Conservation (phyloP, 2,113 vertebrate genomes). For the Bothrops jararaca region DNA sequence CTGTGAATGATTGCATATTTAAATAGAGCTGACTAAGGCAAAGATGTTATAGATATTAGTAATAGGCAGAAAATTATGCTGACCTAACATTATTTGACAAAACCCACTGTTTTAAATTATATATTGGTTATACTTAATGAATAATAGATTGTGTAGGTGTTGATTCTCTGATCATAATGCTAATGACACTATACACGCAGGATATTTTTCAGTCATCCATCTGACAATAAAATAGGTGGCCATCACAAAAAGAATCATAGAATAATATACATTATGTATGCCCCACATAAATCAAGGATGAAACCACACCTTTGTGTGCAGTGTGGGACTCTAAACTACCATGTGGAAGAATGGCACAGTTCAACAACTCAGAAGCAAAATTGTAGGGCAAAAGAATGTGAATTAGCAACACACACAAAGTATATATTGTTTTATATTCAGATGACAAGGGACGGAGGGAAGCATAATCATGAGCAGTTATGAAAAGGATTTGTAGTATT, state of each 20-base stretch:
- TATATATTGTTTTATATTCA: not conserved
- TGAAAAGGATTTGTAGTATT: not conserved
- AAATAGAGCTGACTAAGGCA: constrained; percentile 99
- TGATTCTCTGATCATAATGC: constrained; percentile 88
- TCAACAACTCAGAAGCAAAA: not conserved
- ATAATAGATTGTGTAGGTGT: constrained; percentile 99
- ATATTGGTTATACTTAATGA: constrained; percentile 99
- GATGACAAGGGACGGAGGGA: not conserved
- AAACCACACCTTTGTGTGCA: not conserved
- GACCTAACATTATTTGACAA: constrained; percentile 99
- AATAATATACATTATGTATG: not conserved
- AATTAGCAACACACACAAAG: not conserved
- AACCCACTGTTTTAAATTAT: constrained; percentile 99
- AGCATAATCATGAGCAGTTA: not conserved
- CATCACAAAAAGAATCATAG: constrained; percentile 36
- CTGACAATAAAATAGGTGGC: constrained; percentile 73
- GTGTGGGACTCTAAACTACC: not conserved
- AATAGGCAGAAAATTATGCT: constrained; percentile 99
- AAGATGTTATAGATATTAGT: constrained; percentile 99
- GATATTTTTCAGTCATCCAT: constrained; percentile 73
- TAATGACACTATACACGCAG: constrained; percentile 79
- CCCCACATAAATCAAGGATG: not conserved
- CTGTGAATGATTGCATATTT: constrained; percentile 99
- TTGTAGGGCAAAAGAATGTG: not conserved
- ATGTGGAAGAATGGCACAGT: not conserved